Percentiles rank a stretch among this genome's conserved stretches.
Evolutionary conservation across 2,797 vertebrate species (phyloP).

Genomic region (Enteromius trimaculatus): DNA sequence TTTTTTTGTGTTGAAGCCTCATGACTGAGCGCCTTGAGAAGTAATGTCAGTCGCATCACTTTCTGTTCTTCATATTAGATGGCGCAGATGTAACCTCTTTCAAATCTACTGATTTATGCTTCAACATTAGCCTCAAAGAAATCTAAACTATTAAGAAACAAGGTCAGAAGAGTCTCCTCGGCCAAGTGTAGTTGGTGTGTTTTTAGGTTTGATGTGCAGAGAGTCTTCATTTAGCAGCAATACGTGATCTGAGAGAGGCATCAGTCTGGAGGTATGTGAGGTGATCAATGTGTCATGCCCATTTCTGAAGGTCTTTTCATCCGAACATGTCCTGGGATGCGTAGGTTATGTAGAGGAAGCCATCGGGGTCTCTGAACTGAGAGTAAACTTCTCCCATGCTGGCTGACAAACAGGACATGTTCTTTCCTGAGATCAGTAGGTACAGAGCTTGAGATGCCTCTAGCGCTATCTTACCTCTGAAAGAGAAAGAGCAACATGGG

Average conservation of each 20-base stretch:
- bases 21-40: conserved; percentile 8
- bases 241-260: conserved; percentile 11
- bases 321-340: conserved; percentile 87
- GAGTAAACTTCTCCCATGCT: conserved; percentile 84
- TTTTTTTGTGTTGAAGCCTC: conserved; percentile 5
- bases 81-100: conserved; percentile 4
- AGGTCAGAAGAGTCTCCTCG: conserved; percentile 29
- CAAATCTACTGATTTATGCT: not conserved
- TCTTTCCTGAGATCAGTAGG: conserved; percentile 80
- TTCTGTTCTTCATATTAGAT: not conserved
- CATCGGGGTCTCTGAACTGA: conserved; percentile 77
- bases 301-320: conserved; percentile 52
- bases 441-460: conserved; percentile 79
- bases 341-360: conserved; percentile 87
- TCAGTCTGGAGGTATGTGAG: conserved; percentile 35
- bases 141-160: not conserved
- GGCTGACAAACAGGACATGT: conserved; percentile 81
- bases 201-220: not conserved
- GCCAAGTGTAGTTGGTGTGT: not conserved
- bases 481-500: conserved; percentile 19
- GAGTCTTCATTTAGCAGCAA: conserved; percentile 37
- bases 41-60: not conserved
- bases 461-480: conserved; percentile 80
- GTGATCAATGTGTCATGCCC: conserved; percentile 50
- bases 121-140: conserved; percentile 15